Percentiles rank a stretch among this genome's conserved stretches.
phyloP scores from a whole-genome alignment of 2,888 invertebrate genomes.

The Atethmia centrago region DNA sequence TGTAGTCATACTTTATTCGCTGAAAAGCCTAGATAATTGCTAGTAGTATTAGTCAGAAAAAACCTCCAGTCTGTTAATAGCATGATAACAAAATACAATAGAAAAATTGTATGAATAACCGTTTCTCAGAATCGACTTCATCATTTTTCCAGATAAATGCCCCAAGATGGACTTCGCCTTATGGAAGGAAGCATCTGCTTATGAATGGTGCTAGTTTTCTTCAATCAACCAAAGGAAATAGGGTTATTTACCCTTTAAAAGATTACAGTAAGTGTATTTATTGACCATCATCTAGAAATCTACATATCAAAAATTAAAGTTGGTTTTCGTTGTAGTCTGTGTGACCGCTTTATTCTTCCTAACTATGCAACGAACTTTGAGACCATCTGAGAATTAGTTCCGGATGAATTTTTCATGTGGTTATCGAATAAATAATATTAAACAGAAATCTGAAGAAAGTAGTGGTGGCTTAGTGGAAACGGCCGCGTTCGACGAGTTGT shows the following conservation, averaged over 20 bases:
- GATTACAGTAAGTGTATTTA: constrained; percentile 37
- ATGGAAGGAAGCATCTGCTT: constrained; percentile 74
- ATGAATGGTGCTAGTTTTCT: constrained; percentile 80
- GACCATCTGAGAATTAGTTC: too few species aligned
- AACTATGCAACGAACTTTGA: too few species aligned
- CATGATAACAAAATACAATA: neutral
- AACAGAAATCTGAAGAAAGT: too few species aligned
- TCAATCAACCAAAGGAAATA: constrained; percentile 63
- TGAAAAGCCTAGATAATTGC: neutral
- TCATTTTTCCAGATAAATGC: constrained; percentile 65
- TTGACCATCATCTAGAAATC: too few species aligned
- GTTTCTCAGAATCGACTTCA: neutral
- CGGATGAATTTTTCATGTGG: too few species aligned
- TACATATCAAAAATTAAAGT: too few species aligned
- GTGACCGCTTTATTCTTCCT: too few species aligned
- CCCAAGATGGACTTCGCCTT: constrained; percentile 78
- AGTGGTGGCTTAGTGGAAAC: too few species aligned
- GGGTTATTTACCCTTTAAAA: constrained; percentile 69
- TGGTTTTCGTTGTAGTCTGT: too few species aligned
- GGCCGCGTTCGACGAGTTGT: too few species aligned
- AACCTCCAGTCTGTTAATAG: neutral
- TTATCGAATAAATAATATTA: too few species aligned
- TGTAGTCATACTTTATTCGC: too few species aligned
- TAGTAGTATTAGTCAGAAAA: neutral
- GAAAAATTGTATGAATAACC: neutral